Percentiles rank a stretch among this genome's conserved stretches.
These are phyloP conservation scores for Burhinus bistriatus DNA, from an alignment of 2,113 vertebrate genomes.

Conservation along the genomic window DNA sequence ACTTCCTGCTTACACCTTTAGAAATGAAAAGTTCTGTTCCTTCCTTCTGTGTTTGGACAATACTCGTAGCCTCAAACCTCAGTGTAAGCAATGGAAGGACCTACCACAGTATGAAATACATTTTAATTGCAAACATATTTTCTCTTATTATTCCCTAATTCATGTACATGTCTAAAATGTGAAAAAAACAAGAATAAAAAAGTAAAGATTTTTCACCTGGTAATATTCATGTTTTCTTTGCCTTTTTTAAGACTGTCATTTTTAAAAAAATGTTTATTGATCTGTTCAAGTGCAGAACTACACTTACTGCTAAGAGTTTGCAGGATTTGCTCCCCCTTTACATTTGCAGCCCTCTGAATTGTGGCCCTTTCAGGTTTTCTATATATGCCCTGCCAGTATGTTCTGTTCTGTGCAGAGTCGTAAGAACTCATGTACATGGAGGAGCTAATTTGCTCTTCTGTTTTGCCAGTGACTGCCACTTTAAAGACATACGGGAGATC, in stretches of 20 bases:
- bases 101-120: not conserved
- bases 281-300: not conserved
- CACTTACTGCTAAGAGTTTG: not conserved
- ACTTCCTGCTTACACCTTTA: not conserved
- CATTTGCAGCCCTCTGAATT: not conserved
- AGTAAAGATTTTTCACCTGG: not conserved
- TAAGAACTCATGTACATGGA: fast-evolving
- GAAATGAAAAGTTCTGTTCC: not conserved
- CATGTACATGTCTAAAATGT: not conserved
- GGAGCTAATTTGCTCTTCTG: not conserved
- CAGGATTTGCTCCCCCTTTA: not conserved
- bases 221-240: not conserved
- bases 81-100: not conserved
- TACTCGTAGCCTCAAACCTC: not conserved
- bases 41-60: not conserved
- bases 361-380: not conserved
- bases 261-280: not conserved
- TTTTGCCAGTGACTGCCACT: not conserved
- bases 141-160: not conserved
- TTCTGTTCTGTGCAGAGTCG: not conserved
- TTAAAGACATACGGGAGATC: not conserved
- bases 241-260: not conserved
- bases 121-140: constrained; percentile 11
- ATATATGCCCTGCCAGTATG: not conserved
- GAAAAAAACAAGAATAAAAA: not conserved